phyloP scores from a whole-genome alignment of 37 sponge, comb jelly and placozoan genomes.

The Mnemiopsis leidyi region DNA sequence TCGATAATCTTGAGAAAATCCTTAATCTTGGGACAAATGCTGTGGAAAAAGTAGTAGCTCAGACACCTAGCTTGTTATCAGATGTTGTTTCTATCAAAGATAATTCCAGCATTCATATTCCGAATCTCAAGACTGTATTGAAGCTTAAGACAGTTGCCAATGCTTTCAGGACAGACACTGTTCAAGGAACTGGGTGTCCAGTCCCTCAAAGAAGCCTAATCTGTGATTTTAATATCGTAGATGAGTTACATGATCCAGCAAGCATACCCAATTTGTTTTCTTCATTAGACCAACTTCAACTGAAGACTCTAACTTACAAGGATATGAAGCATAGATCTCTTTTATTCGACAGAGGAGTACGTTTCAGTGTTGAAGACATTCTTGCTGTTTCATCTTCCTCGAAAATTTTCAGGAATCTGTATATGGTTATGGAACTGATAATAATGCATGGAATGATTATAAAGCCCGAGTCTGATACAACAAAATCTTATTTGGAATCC shows the following conservation, averaged over 20 bases:
- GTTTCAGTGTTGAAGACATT: background rate
- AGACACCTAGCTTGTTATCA: background rate
- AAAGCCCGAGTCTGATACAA: background rate
- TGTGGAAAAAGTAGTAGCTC: background rate
- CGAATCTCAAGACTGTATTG: too few relatives aligned
- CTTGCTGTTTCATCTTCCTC: background rate
- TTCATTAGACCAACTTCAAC: background rate
- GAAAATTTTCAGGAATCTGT: background rate
- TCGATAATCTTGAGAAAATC: background rate
- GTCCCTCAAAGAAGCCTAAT: background rate
- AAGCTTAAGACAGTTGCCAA: too few relatives aligned
- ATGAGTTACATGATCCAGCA: background rate
- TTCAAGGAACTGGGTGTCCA: background rate
- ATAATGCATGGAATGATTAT: background rate
- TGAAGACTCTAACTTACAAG: too few relatives aligned
- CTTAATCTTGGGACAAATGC: background rate
- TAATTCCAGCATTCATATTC: background rate
- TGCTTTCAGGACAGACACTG: too few relatives aligned
- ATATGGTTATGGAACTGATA: background rate
- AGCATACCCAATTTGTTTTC: constrained; percentile 9
- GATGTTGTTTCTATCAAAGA: background rate
- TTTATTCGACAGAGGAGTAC: background rate
- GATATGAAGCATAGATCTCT: background rate
- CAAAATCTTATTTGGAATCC: background rate
- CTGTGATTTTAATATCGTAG: background rate